Base-by-base conservation (phyloP, 2,113 vertebrate species). In the Mormoops blainvillei region DNA sequence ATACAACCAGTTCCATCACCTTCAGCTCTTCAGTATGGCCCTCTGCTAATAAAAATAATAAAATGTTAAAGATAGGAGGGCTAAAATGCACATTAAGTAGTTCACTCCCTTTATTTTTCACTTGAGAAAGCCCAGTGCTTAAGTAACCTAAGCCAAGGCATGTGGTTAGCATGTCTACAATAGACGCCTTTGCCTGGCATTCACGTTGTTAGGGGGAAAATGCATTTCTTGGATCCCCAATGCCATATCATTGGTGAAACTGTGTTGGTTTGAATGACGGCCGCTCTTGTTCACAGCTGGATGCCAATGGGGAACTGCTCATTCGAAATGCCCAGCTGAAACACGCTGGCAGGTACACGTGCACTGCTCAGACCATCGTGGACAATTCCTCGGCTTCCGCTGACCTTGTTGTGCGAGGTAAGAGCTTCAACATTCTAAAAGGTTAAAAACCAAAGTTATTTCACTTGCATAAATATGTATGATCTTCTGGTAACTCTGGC, bases 381-480 rank as follows among this genome's bases (percentile, higher is more conserved):
- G 99, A 99, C 98, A 99, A 99, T 65, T 98, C 99, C 10, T 99
- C 99, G 0, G 99, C 99, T 52, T 99, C 99, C 0, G 99, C 99
- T 54, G 98, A 99, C 96, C 99, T 99, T 82, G 99, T 99, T 48
- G 99, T 99, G 73, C 98, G 99, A 99, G 99, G 99, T 99, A 98
- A 99, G 98, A 43, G 73, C 91, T 87, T 50, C 90, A 8, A 68
- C 80, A 65, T 77, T 43, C n/a, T 68, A 43, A 58, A 61, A 65
- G 61, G 28, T 78, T 18, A 13, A 24, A 96, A 93, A 36, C 58
- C 82, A 77, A 50, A 95, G 38, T 3, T 54, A 91, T 67, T 65
- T 63, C 28, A 82, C 33, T 58, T 94, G 38, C 5, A 31, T 89
- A 87, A 95, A 65, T 83, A 71, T 45, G 56, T 58, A 48, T 68